Evolutionary conservation across 2,797 vertebrate species (phyloP).

Genomic region (Danio aesculapii): DNA sequence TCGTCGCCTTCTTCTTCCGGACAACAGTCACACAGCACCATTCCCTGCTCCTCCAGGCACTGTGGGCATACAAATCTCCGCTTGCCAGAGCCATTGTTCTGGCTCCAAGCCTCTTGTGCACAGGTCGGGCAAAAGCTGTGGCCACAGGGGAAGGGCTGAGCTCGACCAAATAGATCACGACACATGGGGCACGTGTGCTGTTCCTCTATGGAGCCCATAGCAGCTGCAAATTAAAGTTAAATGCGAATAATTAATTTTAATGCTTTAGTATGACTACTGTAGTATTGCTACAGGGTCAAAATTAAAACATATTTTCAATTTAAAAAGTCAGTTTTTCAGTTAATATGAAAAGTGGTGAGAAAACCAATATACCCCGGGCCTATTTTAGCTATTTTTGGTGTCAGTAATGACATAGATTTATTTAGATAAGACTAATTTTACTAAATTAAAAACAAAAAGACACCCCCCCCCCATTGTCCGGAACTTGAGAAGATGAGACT

Average conservation of each 20-base stretch:
- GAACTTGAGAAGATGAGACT: no score
- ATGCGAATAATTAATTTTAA: background rate
- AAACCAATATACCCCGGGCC: no score
- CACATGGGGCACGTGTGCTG: slow-evolving; percentile 77
- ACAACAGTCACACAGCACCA: slow-evolving; percentile 77
- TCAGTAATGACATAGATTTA: no score
- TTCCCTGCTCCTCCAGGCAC: slow-evolving; percentile 73
- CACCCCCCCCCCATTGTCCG: no score
- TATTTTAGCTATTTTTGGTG: no score
- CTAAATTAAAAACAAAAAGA: no score
- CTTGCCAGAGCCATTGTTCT: slow-evolving; percentile 36
- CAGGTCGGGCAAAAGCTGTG: slow-evolving; percentile 78
- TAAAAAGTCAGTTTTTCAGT: no score
- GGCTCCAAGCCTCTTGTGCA: slow-evolving; percentile 70
- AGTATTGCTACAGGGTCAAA: no score
- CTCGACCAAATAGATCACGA: slow-evolving; percentile 70
- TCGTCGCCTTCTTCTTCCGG: slow-evolving; percentile 43
- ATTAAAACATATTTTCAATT: no score
- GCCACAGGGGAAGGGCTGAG: slow-evolving; percentile 75
- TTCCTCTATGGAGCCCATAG: slow-evolving; percentile 71
- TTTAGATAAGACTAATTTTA: no score
- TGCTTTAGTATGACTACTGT: no score
- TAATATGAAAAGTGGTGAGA: no score
- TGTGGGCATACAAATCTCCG: slow-evolving; percentile 72
- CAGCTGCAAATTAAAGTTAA: background rate